phyloP scores from a whole-genome alignment of 2,797 vertebrate species.

The Podarcis siculus region DNA sequence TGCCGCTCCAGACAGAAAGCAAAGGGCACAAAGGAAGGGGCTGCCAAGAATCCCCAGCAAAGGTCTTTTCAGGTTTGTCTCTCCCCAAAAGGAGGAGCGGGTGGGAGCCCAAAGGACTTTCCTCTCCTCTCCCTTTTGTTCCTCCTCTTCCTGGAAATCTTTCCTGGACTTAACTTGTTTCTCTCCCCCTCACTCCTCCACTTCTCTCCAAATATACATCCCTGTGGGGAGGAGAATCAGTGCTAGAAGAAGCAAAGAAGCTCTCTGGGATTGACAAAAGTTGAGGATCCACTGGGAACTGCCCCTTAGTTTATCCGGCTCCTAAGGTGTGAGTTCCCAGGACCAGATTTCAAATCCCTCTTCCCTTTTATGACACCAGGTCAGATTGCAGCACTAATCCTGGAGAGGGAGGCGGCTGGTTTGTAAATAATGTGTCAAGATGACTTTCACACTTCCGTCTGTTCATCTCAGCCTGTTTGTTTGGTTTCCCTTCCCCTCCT shows the following conservation, averaged over 20 bases:
- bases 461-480: slow-evolving; percentile 12
- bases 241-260: not conserved
- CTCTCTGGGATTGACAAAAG: not conserved
- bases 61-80: not conserved
- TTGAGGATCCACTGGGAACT: slow-evolving; percentile 1
- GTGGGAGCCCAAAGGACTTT: not conserved
- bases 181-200: not conserved
- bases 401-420: not conserved
- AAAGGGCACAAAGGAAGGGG: not conserved
- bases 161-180: not conserved
- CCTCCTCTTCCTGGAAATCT: not conserved
- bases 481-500: slow-evolving; percentile 19
- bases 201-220: not conserved
- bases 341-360: slow-evolving; percentile 6
- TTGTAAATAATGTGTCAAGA: slow-evolving; percentile 20
- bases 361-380: slow-evolving; percentile 33
- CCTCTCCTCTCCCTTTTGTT: not conserved
- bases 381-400: slow-evolving; percentile 30
- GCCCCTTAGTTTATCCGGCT: slow-evolving; percentile 32
- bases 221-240: not conserved
- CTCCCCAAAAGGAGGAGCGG: not conserved
- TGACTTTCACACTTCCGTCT: slow-evolving; percentile 28
- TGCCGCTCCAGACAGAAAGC: not conserved
- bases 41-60: not conserved
- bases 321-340: slow-evolving; percentile 13